Conservation (phyloP, 2,113 vertebrate species). For the Fulmarus glacialis region DNA sequence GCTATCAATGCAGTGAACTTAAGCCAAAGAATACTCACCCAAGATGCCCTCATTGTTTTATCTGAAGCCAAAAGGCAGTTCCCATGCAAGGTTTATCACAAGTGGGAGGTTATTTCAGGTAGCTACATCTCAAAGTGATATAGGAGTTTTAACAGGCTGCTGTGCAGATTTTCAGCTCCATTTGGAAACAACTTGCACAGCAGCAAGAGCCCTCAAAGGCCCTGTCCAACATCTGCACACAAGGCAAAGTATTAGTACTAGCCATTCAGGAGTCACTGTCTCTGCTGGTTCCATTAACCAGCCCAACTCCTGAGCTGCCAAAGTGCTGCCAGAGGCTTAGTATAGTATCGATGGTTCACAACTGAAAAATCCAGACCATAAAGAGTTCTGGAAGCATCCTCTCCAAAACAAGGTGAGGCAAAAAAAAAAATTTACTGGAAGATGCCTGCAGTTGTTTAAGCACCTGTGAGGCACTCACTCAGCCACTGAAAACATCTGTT, state of each 20-base stretch:
- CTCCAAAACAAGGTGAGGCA: not conserved
- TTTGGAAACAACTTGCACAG: not conserved
- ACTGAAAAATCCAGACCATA: not conserved
- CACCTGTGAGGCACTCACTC: not conserved
- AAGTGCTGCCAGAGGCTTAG: not conserved
- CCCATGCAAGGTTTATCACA: not conserved
- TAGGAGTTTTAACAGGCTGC: not conserved
- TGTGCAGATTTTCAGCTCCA: not conserved
- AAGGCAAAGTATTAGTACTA: not conserved
- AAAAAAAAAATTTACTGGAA: not conserved
- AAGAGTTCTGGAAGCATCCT: not conserved
- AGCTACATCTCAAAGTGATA: not conserved
- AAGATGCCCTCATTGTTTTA: not conserved
- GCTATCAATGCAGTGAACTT: not conserved
- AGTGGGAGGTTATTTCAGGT: not conserved
- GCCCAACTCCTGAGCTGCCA: not conserved
- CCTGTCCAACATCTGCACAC: not conserved
- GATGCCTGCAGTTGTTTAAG: not conserved
- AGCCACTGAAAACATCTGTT: not conserved
- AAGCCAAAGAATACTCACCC: not conserved
- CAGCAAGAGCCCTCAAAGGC: not conserved
- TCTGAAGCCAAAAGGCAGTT: not conserved
- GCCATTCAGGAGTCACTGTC: not conserved
- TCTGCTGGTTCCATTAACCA: not conserved
- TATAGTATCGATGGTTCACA: not conserved